A percentile compares a stretch with the other conserved stretches of the same genome.
These are phyloP conservation scores for Spizaetus ornatus DNA, from an alignment of 2,113 vertebrate species.

Conservation along the genomic window DNA sequence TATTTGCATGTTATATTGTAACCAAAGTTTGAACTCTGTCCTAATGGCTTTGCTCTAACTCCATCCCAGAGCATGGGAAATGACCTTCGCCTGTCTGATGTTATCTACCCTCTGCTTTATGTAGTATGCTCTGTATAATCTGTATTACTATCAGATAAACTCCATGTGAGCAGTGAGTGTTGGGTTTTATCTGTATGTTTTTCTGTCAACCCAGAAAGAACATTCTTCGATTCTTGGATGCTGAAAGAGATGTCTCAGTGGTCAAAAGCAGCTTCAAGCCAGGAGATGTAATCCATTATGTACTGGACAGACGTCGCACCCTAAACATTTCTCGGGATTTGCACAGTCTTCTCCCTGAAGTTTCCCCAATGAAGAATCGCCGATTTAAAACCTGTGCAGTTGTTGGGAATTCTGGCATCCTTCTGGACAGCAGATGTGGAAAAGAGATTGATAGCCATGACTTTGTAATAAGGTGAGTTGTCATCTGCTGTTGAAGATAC, in stretches of 20 bases:
- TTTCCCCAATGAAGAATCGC: constrained; percentile 87
- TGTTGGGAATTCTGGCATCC: constrained; percentile 87
- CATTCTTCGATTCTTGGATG: constrained; percentile 86
- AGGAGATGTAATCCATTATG: constrained; percentile 86
- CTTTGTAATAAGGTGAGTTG: constrained; percentile 85
- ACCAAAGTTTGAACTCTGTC: neutral
- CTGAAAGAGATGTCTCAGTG: constrained; percentile 85
- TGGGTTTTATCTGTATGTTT: neutral
- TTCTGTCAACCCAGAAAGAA: constrained; percentile 76
- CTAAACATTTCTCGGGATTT: constrained; percentile 83
- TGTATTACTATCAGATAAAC: neutral
- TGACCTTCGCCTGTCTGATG: neutral
- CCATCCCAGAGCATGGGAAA: neutral
- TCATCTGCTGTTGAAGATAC: neutral
- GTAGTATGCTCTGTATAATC: neutral
- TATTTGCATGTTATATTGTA: neutral
- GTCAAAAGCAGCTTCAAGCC: constrained; percentile 88
- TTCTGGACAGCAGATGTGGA: constrained; percentile 83
- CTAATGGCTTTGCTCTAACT: neutral
- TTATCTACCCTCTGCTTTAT: neutral
- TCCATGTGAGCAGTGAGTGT: fast-evolving
- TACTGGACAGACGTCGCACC: constrained; percentile 83
- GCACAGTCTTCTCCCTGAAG: constrained; percentile 85
- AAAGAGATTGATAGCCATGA: constrained; percentile 86
- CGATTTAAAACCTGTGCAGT: constrained; percentile 85